Conservation (phyloP, 2,797 vertebrate genomes). For the Crenichthys baileyi region DNA sequence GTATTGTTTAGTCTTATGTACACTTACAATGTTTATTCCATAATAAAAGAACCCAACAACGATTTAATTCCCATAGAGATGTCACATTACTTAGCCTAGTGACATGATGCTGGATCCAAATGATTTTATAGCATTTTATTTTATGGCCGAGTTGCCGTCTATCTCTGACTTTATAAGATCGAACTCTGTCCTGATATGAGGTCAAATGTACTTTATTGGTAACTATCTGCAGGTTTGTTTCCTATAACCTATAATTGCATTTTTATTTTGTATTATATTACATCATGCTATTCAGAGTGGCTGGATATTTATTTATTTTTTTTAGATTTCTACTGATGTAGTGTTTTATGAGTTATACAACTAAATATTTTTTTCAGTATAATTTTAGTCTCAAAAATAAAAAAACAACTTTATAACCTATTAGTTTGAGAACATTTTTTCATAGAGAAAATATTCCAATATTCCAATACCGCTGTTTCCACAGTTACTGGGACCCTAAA, state of each 20-base stretch:
- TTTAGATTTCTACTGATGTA: neutral
- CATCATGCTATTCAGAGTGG: neutral
- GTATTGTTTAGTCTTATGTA: slow-evolving; percentile 3
- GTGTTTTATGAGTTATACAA: too few relatives aligned
- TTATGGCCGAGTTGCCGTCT: neutral
- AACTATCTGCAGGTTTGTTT: neutral
- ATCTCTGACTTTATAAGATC: neutral
- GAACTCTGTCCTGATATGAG: neutral
- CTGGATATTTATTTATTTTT: neutral
- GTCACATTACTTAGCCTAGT: neutral
- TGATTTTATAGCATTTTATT: neutral
- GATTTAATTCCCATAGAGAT: neutral
- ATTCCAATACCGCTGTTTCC: too few relatives aligned
- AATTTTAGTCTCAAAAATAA: too few relatives aligned
- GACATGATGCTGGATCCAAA: neutral
- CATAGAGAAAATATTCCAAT: too few relatives aligned
- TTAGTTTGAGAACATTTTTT: too few relatives aligned
- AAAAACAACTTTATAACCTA: too few relatives aligned
- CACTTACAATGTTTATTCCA: neutral
- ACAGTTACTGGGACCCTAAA: too few relatives aligned
- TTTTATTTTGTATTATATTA: neutral
- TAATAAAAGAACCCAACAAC: neutral
- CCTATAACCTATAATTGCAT: neutral
- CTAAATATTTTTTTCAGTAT: too few relatives aligned
- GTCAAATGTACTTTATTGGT: neutral